phyloP scores from a whole-genome alignment of 2,888 invertebrate genomes.

The Tridacna gigas region DNA sequence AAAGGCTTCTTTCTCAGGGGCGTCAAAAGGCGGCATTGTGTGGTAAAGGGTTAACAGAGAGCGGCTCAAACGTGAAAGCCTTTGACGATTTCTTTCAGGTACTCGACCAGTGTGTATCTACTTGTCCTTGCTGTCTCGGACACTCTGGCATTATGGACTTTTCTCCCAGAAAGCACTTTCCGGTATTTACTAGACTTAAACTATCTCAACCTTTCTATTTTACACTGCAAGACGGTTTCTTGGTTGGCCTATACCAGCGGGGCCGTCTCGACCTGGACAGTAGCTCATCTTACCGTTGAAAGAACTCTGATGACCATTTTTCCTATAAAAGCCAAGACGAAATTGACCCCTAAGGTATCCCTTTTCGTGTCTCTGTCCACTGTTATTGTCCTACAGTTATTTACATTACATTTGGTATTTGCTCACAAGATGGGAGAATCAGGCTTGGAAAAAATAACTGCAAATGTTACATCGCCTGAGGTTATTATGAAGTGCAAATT shows the following conservation, averaged over 20 bases:
- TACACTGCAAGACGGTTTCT: not conserved
- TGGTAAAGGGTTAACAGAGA: no score
- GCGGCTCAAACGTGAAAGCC: no score
- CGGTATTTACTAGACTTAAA: not conserved
- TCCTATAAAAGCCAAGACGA: not conserved
- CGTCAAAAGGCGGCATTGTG: no score
- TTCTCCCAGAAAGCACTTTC: not conserved
- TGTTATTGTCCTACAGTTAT: not conserved
- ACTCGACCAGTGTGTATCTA: not conserved
- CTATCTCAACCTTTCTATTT: not conserved
- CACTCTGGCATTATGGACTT: not conserved
- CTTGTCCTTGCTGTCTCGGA: not conserved
- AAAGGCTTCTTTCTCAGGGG: no score
- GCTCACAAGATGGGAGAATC: not conserved
- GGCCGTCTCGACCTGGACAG: conserved; percentile 1
- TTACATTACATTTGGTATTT: not conserved
- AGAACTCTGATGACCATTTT: not conserved
- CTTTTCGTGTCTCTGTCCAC: not conserved
- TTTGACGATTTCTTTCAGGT: not conserved
- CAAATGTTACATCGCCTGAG: not conserved
- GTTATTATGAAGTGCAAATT: not conserved
- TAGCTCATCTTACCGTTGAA: not conserved
- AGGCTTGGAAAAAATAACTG: not conserved
- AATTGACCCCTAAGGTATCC: not conserved
- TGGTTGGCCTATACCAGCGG: conserved; percentile 2